phyloP scores from a whole-genome alignment of 2,888 invertebrate genomes.

The Mesopsocus fuscifrons region DNA sequence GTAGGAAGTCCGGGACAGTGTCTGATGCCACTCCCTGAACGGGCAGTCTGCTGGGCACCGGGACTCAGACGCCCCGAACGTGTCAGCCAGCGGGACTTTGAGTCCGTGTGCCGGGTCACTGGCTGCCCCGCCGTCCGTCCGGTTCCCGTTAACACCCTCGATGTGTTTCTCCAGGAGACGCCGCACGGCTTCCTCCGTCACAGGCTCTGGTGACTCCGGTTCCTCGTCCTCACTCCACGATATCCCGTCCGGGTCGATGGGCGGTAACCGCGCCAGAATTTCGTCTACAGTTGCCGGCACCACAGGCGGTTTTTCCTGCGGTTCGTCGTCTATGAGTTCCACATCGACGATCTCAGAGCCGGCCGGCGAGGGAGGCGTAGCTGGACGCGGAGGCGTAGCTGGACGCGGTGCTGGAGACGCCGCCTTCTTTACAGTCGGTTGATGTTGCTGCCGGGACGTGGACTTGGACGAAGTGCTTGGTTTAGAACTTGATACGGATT shows the following conservation, averaged over 20 bases:
- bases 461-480: background rate
- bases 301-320: slow-evolving; percentile 14
- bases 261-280: slow-evolving; percentile 44
- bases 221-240: slow-evolving; percentile 24
- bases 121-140: slow-evolving; percentile 14
- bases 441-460: background rate
- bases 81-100: background rate
- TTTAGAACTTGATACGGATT: slow-evolving; percentile 3
- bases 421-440: slow-evolving; percentile 8
- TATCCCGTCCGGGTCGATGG: slow-evolving; percentile 37
- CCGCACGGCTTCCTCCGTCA: slow-evolving; percentile 30
- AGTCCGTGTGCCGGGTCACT: slow-evolving; percentile 1
- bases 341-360: slow-evolving; percentile 14
- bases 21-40: slow-evolving; percentile 87
- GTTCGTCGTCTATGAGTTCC: slow-evolving; percentile 15
- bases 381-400: slow-evolving; percentile 27
- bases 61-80: slow-evolving; percentile 10
- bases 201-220: slow-evolving; percentile 14
- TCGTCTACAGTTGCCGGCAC: slow-evolving; percentile 31
- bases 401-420: background rate
- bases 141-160: slow-evolving; percentile 35
- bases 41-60: slow-evolving; percentile 28
- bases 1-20: slow-evolving; percentile 49
- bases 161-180: slow-evolving; percentile 19
- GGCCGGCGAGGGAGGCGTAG: slow-evolving; percentile 32